Conservation (phyloP, 2,113 vertebrate species). For the Hypanus sabinus region DNA sequence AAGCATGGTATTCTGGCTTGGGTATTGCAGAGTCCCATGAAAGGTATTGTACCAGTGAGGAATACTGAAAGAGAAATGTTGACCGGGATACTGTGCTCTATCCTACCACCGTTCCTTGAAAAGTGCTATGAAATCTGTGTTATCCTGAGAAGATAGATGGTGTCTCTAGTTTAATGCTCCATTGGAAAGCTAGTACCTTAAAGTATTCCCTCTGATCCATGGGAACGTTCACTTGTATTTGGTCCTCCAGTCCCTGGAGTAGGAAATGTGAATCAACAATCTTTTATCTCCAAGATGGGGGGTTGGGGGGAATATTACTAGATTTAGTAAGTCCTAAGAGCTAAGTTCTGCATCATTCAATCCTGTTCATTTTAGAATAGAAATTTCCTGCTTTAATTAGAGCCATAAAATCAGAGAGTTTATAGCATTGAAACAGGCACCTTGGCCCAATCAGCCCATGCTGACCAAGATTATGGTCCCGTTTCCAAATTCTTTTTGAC, state of each 20-base stretch:
- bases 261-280: background rate
- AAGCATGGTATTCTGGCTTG: background rate
- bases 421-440: too few species aligned
- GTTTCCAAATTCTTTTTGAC: background rate
- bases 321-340: background rate
- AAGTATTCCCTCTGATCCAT: background rate
- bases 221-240: background rate
- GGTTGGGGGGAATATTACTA: background rate
- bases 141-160: background rate
- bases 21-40: too few species aligned
- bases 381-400: background rate
- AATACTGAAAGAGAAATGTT: background rate
- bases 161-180: background rate
- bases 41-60: background rate
- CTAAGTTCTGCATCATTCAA: background rate
- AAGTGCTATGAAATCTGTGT: background rate
- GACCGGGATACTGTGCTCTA: background rate
- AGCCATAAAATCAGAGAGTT: too few species aligned
- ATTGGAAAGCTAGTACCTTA: background rate
- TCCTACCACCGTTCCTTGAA: background rate
- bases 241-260: background rate
- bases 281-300: background rate
- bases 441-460: too few species aligned
- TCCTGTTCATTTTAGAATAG: background rate
- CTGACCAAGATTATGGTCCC: too few species aligned